Conservation (phyloP, 2,113 vertebrate genomes). For the Oryzias curvinotus region DNA sequence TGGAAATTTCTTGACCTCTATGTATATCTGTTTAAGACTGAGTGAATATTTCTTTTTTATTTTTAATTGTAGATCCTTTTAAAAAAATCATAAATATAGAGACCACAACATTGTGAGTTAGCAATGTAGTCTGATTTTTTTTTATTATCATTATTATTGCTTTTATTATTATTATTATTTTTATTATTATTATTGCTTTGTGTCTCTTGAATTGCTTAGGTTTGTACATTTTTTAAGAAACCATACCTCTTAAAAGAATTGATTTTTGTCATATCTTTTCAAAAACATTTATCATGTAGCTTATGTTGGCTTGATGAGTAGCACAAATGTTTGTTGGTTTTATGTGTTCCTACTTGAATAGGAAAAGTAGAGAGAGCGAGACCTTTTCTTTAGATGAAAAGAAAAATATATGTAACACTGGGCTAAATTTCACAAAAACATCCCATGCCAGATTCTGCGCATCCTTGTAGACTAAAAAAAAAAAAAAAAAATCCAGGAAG, state of each 20-base stretch:
- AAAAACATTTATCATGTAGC: slow-evolving; percentile 59
- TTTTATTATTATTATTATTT: slow-evolving; percentile 19
- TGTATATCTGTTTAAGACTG: slow-evolving; percentile 41
- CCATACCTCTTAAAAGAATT: slow-evolving; percentile 70
- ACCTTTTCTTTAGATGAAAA: slow-evolving; percentile 39
- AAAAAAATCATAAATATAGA: slow-evolving; percentile 63
- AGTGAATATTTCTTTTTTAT: slow-evolving; percentile 40
- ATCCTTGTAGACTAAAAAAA: slow-evolving; percentile 27
- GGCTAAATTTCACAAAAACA: slow-evolving; percentile 54
- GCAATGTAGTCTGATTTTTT: slow-evolving; percentile 56
- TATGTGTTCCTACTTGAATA: slow-evolving; percentile 63
- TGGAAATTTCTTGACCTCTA: slow-evolving; percentile 45
- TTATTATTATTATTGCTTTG: slow-evolving; percentile 48
- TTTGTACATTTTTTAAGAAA: slow-evolving; percentile 57
- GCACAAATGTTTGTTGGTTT: slow-evolving; percentile 59
- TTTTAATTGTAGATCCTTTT: slow-evolving; percentile 61
- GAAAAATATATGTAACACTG: slow-evolving; percentile 45
- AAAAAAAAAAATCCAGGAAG: slow-evolving; percentile 7
- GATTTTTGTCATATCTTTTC: slow-evolving; percentile 58
- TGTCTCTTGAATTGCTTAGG: slow-evolving; percentile 47
- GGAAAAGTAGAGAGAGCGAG: slow-evolving; percentile 32
- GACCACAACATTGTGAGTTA: slow-evolving; percentile 79
- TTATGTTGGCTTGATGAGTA: slow-evolving; percentile 55
- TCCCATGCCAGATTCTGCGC: slow-evolving; percentile 49
- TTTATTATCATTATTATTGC: not conserved